phyloP scores from a whole-genome alignment of 2,113 vertebrate genomes.

The Dicaeum eximium region DNA sequence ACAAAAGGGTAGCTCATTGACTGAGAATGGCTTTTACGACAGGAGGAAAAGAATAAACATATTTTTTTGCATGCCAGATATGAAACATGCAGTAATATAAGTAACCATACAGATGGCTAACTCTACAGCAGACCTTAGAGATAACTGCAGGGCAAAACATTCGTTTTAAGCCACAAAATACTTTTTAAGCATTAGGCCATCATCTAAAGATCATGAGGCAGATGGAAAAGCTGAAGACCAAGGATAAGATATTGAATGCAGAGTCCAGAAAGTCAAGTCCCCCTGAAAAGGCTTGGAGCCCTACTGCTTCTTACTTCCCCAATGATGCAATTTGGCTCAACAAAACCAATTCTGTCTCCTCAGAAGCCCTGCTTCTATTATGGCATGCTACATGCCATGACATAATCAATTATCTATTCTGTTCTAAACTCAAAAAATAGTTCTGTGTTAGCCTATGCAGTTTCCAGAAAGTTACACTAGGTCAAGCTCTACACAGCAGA shows the following conservation, averaged over 20 bases:
- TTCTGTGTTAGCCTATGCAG: background rate
- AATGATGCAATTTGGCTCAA: background rate
- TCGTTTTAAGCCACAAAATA: background rate
- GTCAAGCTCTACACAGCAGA: background rate
- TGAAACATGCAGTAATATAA: background rate
- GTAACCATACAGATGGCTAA: background rate
- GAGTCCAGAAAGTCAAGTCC: background rate
- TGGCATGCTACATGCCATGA: background rate
- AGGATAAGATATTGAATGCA: background rate
- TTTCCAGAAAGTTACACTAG: background rate
- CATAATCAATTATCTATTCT: background rate
- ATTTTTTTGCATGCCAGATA: background rate
- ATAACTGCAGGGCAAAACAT: background rate
- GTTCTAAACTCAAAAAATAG: background rate
- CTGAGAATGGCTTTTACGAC: constrained; percentile 32
- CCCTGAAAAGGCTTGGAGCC: background rate
- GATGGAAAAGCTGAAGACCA: background rate
- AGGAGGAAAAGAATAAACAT: constrained; percentile 32
- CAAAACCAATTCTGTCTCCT: background rate
- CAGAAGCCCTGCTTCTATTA: background rate
- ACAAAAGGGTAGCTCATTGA: constrained; percentile 35
- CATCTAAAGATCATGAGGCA: background rate
- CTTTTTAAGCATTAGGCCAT: background rate
- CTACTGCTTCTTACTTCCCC: background rate
- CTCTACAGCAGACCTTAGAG: background rate